Evolutionary conservation across 2,888 invertebrate species (phyloP).

Genomic region (Cryptophagus acutangulus): DNA sequence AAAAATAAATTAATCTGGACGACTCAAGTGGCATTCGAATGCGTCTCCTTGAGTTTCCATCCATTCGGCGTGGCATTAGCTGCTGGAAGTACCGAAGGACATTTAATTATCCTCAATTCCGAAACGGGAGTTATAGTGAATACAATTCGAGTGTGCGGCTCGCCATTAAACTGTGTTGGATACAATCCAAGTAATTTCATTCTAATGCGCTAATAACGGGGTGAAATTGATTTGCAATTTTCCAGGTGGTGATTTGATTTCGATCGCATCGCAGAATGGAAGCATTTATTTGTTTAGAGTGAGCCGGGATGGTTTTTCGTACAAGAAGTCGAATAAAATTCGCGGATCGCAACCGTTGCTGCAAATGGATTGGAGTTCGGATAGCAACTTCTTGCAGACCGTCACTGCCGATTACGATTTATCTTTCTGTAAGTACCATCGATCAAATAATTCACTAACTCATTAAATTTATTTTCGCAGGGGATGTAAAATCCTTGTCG

Average conservation of each 20-base stretch:
- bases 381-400: conserved; percentile 81
- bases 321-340: conserved; percentile 85
- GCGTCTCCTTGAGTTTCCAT: conserved; percentile 82
- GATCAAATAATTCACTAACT: neutral
- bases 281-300: conserved; percentile 78
- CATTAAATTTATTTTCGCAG: conserved; percentile 47
- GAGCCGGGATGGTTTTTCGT: conserved; percentile 83
- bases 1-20: conserved; percentile 84
- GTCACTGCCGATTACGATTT: conserved; percentile 87
- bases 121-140: conserved; percentile 82
- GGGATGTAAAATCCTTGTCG: conserved; percentile 84
- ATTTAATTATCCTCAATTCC: conserved; percentile 78
- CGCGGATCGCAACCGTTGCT: conserved; percentile 78
- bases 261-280: conserved; percentile 88
- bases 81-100: conserved; percentile 86
- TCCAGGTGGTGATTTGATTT: conserved; percentile 79
- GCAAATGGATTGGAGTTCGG: conserved; percentile 88
- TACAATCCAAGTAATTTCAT: conserved; percentile 75
- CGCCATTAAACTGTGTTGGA: conserved; percentile 78
- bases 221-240: too few relatives aligned
- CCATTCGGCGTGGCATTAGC: conserved; percentile 82
- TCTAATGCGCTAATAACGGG: conserved; percentile 1
- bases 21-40: conserved; percentile 81
- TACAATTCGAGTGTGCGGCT: conserved; percentile 81
- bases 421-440: conserved; percentile 70